Percentiles rank a stretch among this genome's conserved stretches.
phyloP scores from a whole-genome alignment of 2,888 invertebrate genomes.

The Criorhina ranunculi region DNA sequence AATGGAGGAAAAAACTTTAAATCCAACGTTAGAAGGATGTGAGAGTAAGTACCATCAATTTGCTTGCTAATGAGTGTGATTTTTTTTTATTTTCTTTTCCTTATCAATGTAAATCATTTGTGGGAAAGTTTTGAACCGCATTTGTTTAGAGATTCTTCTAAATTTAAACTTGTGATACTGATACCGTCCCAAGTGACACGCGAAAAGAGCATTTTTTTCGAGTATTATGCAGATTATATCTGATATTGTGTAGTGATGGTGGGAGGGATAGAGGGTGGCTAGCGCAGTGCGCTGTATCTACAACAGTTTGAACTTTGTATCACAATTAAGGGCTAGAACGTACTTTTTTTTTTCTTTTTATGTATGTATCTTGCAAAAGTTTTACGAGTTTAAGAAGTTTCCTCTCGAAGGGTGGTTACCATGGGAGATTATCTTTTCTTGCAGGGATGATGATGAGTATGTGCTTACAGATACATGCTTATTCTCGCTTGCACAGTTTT shows the following conservation, averaged over 20 bases:
- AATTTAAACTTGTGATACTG: conserved; percentile 20
- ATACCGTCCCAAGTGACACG: conserved; percentile 6
- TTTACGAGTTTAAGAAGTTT: conserved; percentile 39
- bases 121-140: neutral
- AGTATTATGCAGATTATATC: conserved; percentile 46
- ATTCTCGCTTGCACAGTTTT: neutral
- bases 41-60: conserved; percentile 48
- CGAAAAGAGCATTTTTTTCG: neutral
- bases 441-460: neutral
- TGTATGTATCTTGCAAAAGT: conserved; percentile 31
- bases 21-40: conserved; percentile 50
- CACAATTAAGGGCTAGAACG: conserved; percentile 60
- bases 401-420: conserved; percentile 7
- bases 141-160: conserved; percentile 27
- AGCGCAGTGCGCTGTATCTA: conserved; percentile 66
- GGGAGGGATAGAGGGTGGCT: conserved; percentile 48
- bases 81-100: no score
- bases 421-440: conserved; percentile 14
- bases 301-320: conserved; percentile 57
- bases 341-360: conserved; percentile 21
- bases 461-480: neutral
- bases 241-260: conserved; percentile 22
- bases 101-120: neutral
- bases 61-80: conserved; percentile 9
- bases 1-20: conserved; percentile 54